phyloP scores from a whole-genome alignment of 2,888 invertebrate genomes.

The Macaria liturata region DNA sequence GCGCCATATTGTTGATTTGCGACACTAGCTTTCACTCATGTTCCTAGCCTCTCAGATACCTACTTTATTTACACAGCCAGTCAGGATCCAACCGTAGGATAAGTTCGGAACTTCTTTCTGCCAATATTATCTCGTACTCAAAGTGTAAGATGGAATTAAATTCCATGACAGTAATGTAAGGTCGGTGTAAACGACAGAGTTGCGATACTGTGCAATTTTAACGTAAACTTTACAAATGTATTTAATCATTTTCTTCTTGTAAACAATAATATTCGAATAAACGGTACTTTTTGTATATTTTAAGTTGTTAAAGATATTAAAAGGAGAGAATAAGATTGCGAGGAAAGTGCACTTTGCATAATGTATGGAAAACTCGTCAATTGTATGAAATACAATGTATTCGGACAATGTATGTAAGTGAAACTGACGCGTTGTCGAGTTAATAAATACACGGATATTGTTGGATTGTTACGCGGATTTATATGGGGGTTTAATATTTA shows the following conservation, averaged over 20 bases:
- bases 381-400: conserved; percentile 78
- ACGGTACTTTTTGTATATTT: conserved; percentile 40
- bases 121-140: conserved; percentile 36
- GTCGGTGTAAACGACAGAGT: conserved; percentile 16
- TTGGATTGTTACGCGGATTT: conserved; percentile 41
- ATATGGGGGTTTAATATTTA: neutral
- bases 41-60: conserved; percentile 66
- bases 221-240: conserved; percentile 22
- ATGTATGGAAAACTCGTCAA: conserved; percentile 60
- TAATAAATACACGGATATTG: conserved; percentile 20
- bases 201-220: conserved; percentile 32
- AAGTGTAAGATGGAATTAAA: conserved; percentile 58
- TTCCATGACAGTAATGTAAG: conserved; percentile 47
- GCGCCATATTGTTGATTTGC: conserved; percentile 1
- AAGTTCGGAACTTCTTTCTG: conserved; percentile 40
- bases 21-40: conserved; percentile 47
- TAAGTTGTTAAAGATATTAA: conserved; percentile 72
- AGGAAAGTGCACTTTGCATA: conserved; percentile 66
- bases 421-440: conserved; percentile 56
- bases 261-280: conserved; percentile 16
- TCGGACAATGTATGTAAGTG: conserved; percentile 56
- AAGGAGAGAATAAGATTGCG: conserved; percentile 83
- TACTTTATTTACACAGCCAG: conserved; percentile 52
- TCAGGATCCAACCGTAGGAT: conserved; percentile 39
- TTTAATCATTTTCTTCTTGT: conserved; percentile 25